Conservation (phyloP, 2,888 invertebrate genomes). For the Drosophila incognita region DNA sequence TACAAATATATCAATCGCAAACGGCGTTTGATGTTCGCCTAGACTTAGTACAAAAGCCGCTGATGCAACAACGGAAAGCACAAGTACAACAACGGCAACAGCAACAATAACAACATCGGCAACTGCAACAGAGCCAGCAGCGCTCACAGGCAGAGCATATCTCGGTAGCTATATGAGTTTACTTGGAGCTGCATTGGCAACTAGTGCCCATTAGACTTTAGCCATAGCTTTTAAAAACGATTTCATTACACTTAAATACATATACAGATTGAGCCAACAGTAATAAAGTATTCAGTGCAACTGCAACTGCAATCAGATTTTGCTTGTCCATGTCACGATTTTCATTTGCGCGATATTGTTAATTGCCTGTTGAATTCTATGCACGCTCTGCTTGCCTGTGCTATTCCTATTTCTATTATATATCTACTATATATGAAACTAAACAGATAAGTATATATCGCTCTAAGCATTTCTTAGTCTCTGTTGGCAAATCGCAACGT, state of each 20-base stretch:
- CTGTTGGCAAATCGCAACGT: constrained; percentile 22
- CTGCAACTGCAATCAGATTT: constrained; percentile 25
- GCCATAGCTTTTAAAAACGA: constrained; percentile 16
- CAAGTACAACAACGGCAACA: constrained; percentile 28
- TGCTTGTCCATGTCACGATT: constrained; percentile 40
- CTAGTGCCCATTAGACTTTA: constrained; percentile 52
- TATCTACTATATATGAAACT: neutral
- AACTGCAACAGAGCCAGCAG: constrained; percentile 28
- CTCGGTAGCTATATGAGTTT: constrained; percentile 64
- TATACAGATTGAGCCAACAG: constrained; percentile 46
- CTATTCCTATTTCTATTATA: constrained; percentile 19
- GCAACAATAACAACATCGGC: constrained; percentile 38
- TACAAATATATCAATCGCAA: constrained; percentile 21
- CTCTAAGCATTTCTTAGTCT: constrained; percentile 14
- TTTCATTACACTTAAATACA: constrained; percentile 35
- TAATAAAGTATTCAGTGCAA: constrained; percentile 16
- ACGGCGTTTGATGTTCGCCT: constrained; percentile 28
- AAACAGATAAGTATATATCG: neutral
- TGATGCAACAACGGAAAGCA: constrained; percentile 41
- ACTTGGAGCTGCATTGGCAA: constrained; percentile 56
- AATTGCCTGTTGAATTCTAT: constrained; percentile 50
- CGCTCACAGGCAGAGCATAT: constrained; percentile 40
- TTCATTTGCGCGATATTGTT: constrained; percentile 40
- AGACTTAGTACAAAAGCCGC: constrained; percentile 67
- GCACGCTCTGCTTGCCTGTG: constrained; percentile 61